phyloP scores from a whole-genome alignment of 2,888 invertebrate genomes.

The Pardosa pseudoannulata region DNA sequence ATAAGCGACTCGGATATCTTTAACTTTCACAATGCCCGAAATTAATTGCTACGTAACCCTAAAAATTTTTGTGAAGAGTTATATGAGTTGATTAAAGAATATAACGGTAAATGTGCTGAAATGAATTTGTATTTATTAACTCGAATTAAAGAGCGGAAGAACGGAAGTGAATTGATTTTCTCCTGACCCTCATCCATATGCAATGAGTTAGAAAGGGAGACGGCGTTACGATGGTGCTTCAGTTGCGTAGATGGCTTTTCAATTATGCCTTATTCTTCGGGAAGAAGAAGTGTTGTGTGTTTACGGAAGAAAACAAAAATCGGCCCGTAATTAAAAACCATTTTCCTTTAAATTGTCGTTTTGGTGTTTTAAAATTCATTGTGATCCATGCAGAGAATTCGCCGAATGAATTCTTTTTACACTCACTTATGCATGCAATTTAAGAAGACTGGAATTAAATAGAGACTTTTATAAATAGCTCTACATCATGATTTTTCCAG shows the following conservation, averaged over 20 bases:
- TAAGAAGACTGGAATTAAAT: too few species aligned
- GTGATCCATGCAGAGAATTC: background rate
- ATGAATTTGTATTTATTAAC: background rate
- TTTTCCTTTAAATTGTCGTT: background rate
- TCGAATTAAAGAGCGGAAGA: background rate
- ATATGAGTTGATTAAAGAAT: background rate
- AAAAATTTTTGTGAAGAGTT: too few species aligned
- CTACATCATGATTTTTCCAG: too few species aligned
- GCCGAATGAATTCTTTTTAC: background rate
- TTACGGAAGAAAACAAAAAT: background rate
- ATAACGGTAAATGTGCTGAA: background rate
- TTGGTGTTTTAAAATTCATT: background rate
- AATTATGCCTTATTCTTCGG: background rate
- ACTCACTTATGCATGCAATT: too few species aligned
- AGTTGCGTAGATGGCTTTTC: background rate
- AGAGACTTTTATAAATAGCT: too few species aligned
- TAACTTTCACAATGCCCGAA: background rate
- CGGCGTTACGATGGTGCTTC: background rate
- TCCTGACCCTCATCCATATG: conserved; percentile 1
- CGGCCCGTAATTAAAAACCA: background rate
- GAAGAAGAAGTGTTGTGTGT: background rate
- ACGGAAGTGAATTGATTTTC: conserved; percentile 2
- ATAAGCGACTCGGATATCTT: background rate
- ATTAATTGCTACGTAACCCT: background rate
- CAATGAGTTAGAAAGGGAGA: background rate